Evolutionary conservation across 2,888 invertebrate species (phyloP).

Genomic region (Harmothoe impar): DNA sequence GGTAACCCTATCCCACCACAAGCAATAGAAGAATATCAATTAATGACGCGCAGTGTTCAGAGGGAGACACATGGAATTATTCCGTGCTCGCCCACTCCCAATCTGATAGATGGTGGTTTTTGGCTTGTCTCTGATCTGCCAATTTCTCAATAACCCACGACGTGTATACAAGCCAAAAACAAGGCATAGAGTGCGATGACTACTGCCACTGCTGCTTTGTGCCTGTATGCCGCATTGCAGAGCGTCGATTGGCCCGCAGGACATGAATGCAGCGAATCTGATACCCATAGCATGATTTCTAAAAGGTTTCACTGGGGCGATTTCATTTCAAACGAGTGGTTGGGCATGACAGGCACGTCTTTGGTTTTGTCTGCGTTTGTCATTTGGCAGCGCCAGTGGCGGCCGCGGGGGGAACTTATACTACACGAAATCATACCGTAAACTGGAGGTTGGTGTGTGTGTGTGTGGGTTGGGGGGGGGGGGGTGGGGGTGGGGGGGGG

Average conservation of each 20-base stretch:
- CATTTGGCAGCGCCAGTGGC: slow-evolving; percentile 32
- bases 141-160: slow-evolving; percentile 43
- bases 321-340: slow-evolving; percentile 56
- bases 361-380: slow-evolving; percentile 51
- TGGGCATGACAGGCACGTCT: slow-evolving; percentile 31
- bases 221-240: not conserved
- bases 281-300: slow-evolving; percentile 53
- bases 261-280: slow-evolving; percentile 43
- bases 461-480: no score
- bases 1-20: not conserved
- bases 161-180: slow-evolving; percentile 43
- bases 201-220: not conserved
- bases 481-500: no score
- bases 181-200: not conserved
- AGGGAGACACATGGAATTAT: not conserved
- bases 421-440: no score
- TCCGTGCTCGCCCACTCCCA: not conserved
- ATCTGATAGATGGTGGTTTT: slow-evolving; percentile 1
- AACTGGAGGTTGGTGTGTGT: no score
- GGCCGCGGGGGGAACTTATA: not conserved
- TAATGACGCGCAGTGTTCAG: not conserved
- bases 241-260: slow-evolving; percentile 26
- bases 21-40: slow-evolving; percentile 49
- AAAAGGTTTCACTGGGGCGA: slow-evolving; percentile 42
- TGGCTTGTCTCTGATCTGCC: slow-evolving; percentile 35